Evolutionary conservation across 2,113 vertebrate species (phyloP), one percentile per base, ranked within the genome.

Genomic region (Todiramphus chloris): DNA sequence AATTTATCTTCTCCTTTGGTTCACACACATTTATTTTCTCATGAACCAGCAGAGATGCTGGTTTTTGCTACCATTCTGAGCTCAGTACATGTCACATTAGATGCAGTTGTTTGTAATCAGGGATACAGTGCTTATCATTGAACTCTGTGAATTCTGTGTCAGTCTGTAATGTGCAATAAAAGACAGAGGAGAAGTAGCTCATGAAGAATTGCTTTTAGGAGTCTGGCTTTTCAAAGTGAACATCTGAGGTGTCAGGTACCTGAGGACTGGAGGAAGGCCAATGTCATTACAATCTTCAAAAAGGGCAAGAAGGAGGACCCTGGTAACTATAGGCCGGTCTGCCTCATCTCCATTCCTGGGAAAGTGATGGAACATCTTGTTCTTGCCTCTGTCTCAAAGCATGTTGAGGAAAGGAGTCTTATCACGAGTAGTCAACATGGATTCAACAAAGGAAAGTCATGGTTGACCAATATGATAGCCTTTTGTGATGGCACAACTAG

Each of bases 11-110:
- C 60, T 75, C 14, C 53, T 73, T 76, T 85, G 28, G 31, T 67
- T 93, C 43, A 19, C 55, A 19, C 55, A 10, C 24, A 2, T 63
- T 80, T 67, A 35, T 93, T 90, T 86, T 74, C 39, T 69, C 12
- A 69, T 76, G 24, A 81, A 13, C 72, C 63, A 82, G 14, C 30
- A 56, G 67, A 85, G 62, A 39, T 10, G 12, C 24, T 25, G 16
- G 41, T 83, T 88, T 43, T 62, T 76, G 33, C n/a, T 76, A 3
- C 53, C 20, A n/a, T 0, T 72, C 48, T 51, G 56, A 51, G 30
- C 11, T 46, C 53, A 20, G 25, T 72, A 31, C 72, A 15, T 51
- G 56, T 12, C 31, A 35, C 0, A 0, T n/a, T 58, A 67, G 35
- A 31, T 39, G 8, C 16, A 68, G 19, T 15, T 81, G 43, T 83